Evolutionary conservation across 2,797 vertebrate genomes (phyloP), one percentile per base, ranked within the genome.

Genomic region (Antennarius maculatus): DNA sequence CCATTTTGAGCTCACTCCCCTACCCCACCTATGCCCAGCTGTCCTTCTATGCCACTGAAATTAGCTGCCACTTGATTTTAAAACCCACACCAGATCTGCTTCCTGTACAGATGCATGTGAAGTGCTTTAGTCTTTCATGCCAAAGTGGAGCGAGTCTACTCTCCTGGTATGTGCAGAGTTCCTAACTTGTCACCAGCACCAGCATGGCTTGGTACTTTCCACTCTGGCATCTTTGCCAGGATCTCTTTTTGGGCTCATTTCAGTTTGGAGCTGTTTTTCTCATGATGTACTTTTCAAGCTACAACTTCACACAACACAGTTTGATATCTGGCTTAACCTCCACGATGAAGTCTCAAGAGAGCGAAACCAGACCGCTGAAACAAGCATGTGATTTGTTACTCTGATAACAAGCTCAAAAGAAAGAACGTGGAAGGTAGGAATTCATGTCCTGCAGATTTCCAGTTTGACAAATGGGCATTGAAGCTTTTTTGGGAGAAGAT

Each of bases 81-180:
- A 87, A 90, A 88, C 76, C 61, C 49, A 49, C 42, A 54, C 12
- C 50, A 85, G 72, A 83, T 81, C 86, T 63, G 76, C 86, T 89
- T 87, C 87, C 86, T 88, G 86, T 81, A 73, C 53, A 67, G 74
- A 79, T 85, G 89, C 59, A 63, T 82, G 82, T 86, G 87, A 86
- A 83, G 84, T 78, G 77, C 66, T 83, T 76, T 68, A 41, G 76
- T 80, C 69, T 85, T 86, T 86, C 69, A 58, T 81, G 85, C 77
- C 89, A 87, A 66, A 79, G 69, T 83, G 86, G 85, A 87, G 86
- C 75, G 77, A 70, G 69, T 79, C 78, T 71, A 63, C 72, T 70
- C 76, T 52, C 43, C 71, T 71, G 77, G 77, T 76, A 83, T 87
- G 82, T 11, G 16, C 65, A 27, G 65, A 71, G 78, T 80, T 85